These are phyloP conservation scores for Polymixis flavicincta DNA, from an alignment of 2,888 invertebrate species.

Conservation along the genomic window DNA sequence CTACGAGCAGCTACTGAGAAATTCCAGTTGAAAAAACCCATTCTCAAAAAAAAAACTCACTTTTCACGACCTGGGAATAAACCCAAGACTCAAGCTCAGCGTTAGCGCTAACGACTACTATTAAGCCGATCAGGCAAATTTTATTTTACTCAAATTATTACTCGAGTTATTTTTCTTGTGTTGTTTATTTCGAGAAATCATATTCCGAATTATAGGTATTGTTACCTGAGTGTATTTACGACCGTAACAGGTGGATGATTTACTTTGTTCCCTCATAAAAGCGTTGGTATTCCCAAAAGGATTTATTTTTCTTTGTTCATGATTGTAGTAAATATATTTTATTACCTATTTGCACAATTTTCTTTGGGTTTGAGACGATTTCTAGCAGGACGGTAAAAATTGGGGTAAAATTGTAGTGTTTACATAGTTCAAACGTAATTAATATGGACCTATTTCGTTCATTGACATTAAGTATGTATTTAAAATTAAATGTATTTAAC, in stretches of 20 bases:
- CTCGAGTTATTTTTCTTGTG: not conserved
- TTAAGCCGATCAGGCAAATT: not conserved
- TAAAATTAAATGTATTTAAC: not conserved
- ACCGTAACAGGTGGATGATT: constrained; percentile 30
- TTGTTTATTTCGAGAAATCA: constrained; percentile 1
- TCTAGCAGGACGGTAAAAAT: not conserved
- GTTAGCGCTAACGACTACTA: not conserved
- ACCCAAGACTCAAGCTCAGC: not conserved
- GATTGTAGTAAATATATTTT: constrained; percentile 19
- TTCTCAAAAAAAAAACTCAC: too few relatives aligned
- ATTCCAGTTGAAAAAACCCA: not conserved
- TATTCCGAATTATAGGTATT: not conserved
- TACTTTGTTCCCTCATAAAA: constrained; percentile 31
- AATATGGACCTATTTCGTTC: not conserved
- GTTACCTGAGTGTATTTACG: constrained; percentile 31
- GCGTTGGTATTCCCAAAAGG: constrained; percentile 5
- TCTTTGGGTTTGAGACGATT: not conserved
- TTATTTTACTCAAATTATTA: not conserved
- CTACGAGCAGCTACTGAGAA: not conserved
- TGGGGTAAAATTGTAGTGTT: too few relatives aligned
- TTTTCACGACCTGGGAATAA: not conserved
- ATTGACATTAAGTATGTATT: not conserved
- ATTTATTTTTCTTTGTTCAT: constrained; percentile 25
- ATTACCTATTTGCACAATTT: not conserved
- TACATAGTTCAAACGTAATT: not conserved